Percentiles rank a stretch among this genome's conserved stretches.
These are phyloP conservation scores for Cyanistes caeruleus DNA, from an alignment of 2,113 vertebrate genomes.

Conservation along the genomic window DNA sequence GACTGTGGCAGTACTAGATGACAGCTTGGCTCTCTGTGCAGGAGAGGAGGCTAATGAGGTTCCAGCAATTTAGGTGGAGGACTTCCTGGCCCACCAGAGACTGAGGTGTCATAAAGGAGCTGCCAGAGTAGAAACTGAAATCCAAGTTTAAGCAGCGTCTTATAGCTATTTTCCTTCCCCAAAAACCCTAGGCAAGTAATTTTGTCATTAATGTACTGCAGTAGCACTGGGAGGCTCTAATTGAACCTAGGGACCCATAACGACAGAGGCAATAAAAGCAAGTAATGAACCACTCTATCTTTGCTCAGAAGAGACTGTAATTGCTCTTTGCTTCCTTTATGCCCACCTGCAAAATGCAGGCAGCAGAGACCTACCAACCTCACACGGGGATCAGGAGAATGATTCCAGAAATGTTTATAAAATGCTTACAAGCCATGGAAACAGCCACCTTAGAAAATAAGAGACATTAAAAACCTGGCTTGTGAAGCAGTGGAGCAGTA, in stretches of 20 bases:
- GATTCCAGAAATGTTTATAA: not conserved
- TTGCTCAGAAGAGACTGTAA: conserved; percentile 49
- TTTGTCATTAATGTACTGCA: conserved; percentile 42
- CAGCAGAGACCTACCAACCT: not conserved
- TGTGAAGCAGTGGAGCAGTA: not conserved
- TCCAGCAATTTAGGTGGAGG: not conserved
- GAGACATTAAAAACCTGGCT: not conserved
- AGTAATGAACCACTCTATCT: conserved; percentile 58
- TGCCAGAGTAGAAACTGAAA: not conserved
- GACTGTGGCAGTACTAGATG: not conserved
- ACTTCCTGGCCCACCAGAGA: not conserved
- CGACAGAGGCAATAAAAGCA: conserved; percentile 46
- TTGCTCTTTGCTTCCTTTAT: conserved; percentile 14
- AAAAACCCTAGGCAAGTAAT: not conserved
- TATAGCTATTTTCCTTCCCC: not conserved
- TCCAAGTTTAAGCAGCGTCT: not conserved
- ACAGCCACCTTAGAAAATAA: conserved; percentile 8
- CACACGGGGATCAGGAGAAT: not conserved
- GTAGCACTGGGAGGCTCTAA: conserved; percentile 29
- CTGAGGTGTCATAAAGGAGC: not conserved
- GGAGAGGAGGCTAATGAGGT: not conserved
- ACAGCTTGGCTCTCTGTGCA: not conserved
- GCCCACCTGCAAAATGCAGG: not conserved
- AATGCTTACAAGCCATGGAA: conserved; percentile 13
- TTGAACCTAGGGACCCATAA: conserved; percentile 59